phyloP scores from a whole-genome alignment of 2,113 vertebrate genomes.

The Pseudorectes ferrugineus region DNA sequence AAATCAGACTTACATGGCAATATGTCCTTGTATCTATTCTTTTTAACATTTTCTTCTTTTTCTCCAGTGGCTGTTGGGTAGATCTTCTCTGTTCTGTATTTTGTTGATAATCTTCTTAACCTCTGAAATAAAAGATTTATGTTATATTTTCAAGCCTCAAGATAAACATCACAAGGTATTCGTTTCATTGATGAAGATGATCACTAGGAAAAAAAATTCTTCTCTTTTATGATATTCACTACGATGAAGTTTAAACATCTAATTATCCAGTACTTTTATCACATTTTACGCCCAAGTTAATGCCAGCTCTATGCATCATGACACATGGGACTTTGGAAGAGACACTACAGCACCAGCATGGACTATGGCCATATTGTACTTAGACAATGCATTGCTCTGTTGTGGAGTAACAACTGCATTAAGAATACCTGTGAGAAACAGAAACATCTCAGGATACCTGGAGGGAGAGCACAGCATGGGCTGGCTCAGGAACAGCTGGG shows the following conservation, averaged over 20 bases:
- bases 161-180: not conserved
- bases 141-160: slow-evolving; percentile 8
- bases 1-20: slow-evolving; percentile 89
- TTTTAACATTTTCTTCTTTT: slow-evolving; percentile 97
- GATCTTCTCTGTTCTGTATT: slow-evolving; percentile 97
- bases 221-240: not conserved
- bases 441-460: not conserved
- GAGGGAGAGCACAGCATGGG: not conserved
- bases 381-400: not conserved
- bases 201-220: not conserved
- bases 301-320: not conserved
- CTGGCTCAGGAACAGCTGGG: not conserved
- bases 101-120: slow-evolving; percentile 93
- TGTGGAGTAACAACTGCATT: not conserved
- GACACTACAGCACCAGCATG: not conserved
- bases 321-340: not conserved
- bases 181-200: not conserved
- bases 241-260: not conserved
- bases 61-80: slow-evolving; percentile 94
- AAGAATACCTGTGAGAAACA: not conserved
- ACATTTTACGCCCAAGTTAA: not conserved
- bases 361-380: not conserved
- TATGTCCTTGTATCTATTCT: slow-evolving; percentile 99
- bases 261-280: not conserved
- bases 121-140: slow-evolving; percentile 76